Percentiles rank a stretch among this genome's conserved stretches.
phyloP scores from a whole-genome alignment of 1,140 invertebrate species.

The Drosophila truncata region DNA sequence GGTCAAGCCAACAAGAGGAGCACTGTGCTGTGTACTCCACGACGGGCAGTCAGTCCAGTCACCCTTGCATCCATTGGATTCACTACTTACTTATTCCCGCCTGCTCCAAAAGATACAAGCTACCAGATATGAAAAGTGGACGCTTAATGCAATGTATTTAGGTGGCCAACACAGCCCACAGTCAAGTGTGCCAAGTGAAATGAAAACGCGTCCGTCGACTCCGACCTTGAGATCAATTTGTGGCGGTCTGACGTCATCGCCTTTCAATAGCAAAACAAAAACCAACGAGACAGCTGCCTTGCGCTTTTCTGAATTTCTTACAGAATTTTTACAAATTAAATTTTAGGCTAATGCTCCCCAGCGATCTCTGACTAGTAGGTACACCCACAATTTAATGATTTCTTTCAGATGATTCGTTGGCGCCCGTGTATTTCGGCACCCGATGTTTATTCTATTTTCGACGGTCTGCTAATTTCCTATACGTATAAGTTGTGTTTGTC shows the following conservation, averaged over 20 bases:
- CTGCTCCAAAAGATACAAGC: slow-evolving; percentile 21
- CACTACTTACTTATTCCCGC: neutral
- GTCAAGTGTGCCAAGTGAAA: slow-evolving; percentile 79
- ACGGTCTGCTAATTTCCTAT: slow-evolving; percentile 60
- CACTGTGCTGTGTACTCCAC: neutral
- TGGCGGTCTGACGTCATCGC: slow-evolving; percentile 72
- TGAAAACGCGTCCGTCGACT: slow-evolving; percentile 71
- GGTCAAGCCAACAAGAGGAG: slow-evolving; percentile 19
- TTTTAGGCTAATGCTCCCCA: slow-evolving; percentile 48
- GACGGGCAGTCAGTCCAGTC: slow-evolving; percentile 25
- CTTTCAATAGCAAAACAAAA: slow-evolving; percentile 40
- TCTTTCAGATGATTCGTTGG: slow-evolving; percentile 8
- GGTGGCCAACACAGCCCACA: slow-evolving; percentile 26
- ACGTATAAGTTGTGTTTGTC: slow-evolving; percentile 18
- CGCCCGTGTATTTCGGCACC: slow-evolving; percentile 35
- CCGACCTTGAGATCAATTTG: slow-evolving; percentile 79
- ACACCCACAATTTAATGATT: slow-evolving; percentile 63
- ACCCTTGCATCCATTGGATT: slow-evolving; percentile 25
- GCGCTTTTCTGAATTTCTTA: slow-evolving; percentile 34
- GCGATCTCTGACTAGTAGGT: slow-evolving; percentile 7
- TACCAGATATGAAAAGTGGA: slow-evolving; percentile 11
- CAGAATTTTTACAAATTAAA: slow-evolving; percentile 39
- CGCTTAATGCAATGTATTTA: slow-evolving; percentile 59
- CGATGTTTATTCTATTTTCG: slow-evolving; percentile 47
- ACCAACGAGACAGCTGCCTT: slow-evolving; percentile 58